Conservation (phyloP, 2,888 invertebrate species). For the Pomacea canaliculata region DNA sequence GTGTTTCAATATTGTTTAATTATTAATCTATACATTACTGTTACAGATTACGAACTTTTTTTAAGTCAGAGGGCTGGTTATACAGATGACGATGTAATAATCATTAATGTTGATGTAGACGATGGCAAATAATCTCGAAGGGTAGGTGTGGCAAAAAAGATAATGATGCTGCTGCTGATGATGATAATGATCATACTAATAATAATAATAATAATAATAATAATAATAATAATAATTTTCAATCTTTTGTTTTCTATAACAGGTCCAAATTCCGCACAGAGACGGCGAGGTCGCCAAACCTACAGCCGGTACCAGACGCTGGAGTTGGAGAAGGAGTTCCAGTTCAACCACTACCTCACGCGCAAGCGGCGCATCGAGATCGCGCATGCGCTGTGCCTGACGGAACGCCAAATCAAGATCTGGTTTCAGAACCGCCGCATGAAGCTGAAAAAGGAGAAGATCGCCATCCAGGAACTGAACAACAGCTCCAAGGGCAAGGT, state of each 20-base stretch:
- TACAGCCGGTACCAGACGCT: slow-evolving; percentile 97
- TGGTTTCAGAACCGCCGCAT: slow-evolving; percentile 92
- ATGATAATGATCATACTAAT: slow-evolving; percentile 5
- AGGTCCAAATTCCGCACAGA: slow-evolving; percentile 73
- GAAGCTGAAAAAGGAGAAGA: slow-evolving; percentile 95
- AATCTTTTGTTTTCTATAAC: slow-evolving; percentile 1
- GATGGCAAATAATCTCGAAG: too few species aligned
- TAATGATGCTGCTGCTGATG: background rate
- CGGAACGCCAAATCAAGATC: slow-evolving; percentile 86
- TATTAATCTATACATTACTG: too few species aligned
- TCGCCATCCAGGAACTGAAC: slow-evolving; percentile 36
- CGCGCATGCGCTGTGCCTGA: slow-evolving; percentile 94
- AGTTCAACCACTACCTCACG: slow-evolving; percentile 98
- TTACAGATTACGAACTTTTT: too few species aligned
- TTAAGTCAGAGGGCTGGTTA: too few species aligned
- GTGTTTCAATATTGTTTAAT: too few species aligned
- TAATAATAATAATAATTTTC: background rate
- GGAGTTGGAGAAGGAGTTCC: slow-evolving; percentile 98
- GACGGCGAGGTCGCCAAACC: slow-evolving; percentile 96
- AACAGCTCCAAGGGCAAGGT: slow-evolving; percentile 25
- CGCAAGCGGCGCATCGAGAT: slow-evolving; percentile 96
- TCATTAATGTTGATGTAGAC: too few species aligned
- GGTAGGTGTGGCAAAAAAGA: background rate
- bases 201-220: slow-evolving; percentile 7
- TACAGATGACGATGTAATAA: too few species aligned